These are phyloP conservation scores for Varecia variegata DNA, from an alignment of 2,797 vertebrate genomes.

Conservation along the genomic window DNA sequence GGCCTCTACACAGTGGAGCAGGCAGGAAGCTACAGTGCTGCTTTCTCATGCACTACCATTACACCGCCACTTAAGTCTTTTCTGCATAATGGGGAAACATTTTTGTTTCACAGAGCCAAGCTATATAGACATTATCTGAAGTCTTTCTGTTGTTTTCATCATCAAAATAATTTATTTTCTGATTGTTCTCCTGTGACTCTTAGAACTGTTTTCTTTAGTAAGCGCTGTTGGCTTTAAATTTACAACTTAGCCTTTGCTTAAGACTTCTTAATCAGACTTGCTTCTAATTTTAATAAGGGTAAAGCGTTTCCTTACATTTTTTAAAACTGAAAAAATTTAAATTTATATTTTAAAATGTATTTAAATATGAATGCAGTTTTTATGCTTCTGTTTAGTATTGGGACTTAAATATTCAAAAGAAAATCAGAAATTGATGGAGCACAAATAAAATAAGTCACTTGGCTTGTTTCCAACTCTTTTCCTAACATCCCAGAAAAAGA, in stretches of 20 bases:
- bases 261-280: background rate
- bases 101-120: background rate
- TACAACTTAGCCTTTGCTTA: background rate
- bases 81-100: background rate
- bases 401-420: slow-evolving; percentile 5
- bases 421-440: background rate
- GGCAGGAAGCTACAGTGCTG: background rate
- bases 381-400: slow-evolving; percentile 31
- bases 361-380: background rate
- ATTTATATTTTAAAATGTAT: slow-evolving; percentile 11
- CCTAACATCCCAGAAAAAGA: background rate
- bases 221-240: background rate
- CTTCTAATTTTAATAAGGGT: slow-evolving; percentile 32
- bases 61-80: background rate
- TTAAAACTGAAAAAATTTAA: background rate
- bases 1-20: background rate
- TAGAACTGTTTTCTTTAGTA: slow-evolving; percentile 29
- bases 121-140: background rate
- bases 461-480: background rate
- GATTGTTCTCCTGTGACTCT: background rate
- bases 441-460: background rate
- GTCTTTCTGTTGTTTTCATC: background rate
- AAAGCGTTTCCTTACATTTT: background rate
- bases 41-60: background rate
- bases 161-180: background rate